Evolutionary conservation across 2,888 invertebrate genomes (phyloP).

Genomic region (Callosobruchus maculatus): DNA sequence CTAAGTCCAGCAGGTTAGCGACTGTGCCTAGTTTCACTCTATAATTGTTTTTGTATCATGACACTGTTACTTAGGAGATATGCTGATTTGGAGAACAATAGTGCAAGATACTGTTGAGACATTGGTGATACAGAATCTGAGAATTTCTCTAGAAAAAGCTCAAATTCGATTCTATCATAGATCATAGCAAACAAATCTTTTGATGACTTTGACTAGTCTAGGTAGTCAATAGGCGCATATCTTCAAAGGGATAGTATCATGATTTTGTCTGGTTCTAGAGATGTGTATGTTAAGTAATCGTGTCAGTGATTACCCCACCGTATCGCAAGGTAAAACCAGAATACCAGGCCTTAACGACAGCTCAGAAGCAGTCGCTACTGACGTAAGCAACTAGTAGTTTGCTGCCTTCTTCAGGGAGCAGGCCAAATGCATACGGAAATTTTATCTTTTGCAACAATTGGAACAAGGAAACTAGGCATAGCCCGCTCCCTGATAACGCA

Average conservation of each 20-base stretch:
- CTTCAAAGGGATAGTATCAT: background rate
- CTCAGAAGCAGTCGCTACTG: constrained; percentile 81
- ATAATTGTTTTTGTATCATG: background rate
- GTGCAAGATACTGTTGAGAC: too few species aligned
- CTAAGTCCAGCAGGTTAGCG: background rate
- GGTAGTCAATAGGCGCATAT: background rate
- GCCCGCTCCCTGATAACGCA: constrained; percentile 39
- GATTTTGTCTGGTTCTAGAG: constrained; percentile 58
- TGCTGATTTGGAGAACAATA: background rate
- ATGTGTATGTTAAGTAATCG: constrained; percentile 78
- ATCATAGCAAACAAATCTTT: too few species aligned
- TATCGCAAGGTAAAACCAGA: constrained; percentile 91
- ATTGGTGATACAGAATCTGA: too few species aligned
- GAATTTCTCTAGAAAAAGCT: too few species aligned
- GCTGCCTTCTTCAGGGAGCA: constrained; percentile 32
- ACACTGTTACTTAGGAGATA: background rate
- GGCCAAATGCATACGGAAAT: constrained; percentile 18
- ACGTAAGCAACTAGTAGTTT: constrained; percentile 58
- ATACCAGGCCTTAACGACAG: constrained; percentile 94
- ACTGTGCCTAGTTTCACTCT: background rate
- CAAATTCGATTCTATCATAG: too few species aligned
- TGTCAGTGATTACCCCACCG: constrained; percentile 83
- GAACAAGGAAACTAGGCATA: constrained; percentile 29
- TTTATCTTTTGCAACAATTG: constrained; percentile 4
- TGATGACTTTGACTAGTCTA: background rate